A percentile compares a stretch with the other conserved stretches of the same genome.
phyloP scores from a whole-genome alignment of 2,888 invertebrate species.

The Lepidocyrtoides sp. region DNA sequence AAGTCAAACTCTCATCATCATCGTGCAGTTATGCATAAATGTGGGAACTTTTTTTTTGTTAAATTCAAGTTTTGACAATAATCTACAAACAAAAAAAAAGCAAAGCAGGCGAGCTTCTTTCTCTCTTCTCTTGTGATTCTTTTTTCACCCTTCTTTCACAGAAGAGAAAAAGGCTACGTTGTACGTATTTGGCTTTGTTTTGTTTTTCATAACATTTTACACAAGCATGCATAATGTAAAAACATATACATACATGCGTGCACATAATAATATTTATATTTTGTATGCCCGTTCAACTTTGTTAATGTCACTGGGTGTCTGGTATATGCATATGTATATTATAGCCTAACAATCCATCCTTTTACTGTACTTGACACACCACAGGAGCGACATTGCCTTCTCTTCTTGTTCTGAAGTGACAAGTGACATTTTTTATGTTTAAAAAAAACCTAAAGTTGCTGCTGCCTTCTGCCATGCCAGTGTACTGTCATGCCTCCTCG shows the following conservation, averaged over 20 bases:
- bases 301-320: constrained; percentile 34
- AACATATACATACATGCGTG: not conserved
- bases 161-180: not conserved
- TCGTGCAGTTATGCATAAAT: constrained; percentile 34
- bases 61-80: constrained; percentile 44
- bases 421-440: constrained; percentile 69
- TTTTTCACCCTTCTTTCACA: constrained; percentile 25
- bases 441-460: constrained; percentile 25
- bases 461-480: constrained; percentile 17
- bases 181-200: constrained; percentile 19
- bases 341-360: constrained; percentile 25
- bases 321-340: not conserved
- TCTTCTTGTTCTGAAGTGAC: constrained; percentile 54
- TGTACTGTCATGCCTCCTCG: constrained; percentile 16
- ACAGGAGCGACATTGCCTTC: constrained; percentile 20
- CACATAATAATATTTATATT: not conserved
- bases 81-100: not conserved
- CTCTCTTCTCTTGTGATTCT: not conserved
- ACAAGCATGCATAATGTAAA: not conserved
- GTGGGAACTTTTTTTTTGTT: constrained; percentile 54
- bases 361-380: constrained; percentile 56
- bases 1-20: constrained; percentile 7
- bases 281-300: constrained; percentile 16
- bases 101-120: not conserved
- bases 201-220: not conserved